Percentiles rank a stretch among this genome's conserved stretches.
These are phyloP conservation scores for Polymixis flavicincta DNA, from an alignment of 2,888 invertebrate species.

Conservation along the genomic window DNA sequence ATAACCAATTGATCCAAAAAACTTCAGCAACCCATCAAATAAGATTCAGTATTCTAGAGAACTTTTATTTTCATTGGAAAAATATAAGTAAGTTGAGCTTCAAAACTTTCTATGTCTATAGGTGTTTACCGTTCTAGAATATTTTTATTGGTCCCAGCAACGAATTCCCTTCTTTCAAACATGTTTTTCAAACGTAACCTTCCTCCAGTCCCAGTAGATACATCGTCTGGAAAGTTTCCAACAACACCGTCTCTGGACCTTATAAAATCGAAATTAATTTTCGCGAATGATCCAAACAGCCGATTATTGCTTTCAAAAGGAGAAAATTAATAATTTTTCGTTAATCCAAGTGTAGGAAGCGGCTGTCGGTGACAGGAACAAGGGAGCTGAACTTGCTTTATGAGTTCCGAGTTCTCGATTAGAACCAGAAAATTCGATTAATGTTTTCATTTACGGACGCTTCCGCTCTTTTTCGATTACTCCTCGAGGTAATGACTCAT, in stretches of 20 bases:
- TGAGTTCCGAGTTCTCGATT: conserved; percentile 81
- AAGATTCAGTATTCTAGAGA: conserved; percentile 27
- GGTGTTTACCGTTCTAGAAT: conserved; percentile 19
- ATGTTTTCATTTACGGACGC: conserved; percentile 72
- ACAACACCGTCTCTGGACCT: conserved; percentile 60
- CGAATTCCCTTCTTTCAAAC: conserved; percentile 38
- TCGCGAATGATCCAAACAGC: conserved; percentile 63
- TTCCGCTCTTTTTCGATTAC: conserved; percentile 68
- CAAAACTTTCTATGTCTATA: conserved; percentile 39
- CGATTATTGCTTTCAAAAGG: conserved; percentile 79
- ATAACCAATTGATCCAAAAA: conserved; percentile 38
- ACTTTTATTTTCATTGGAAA: conserved; percentile 35
- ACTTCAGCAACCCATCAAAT: conserved; percentile 31
- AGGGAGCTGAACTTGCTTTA: conserved; percentile 75
- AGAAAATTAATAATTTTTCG: conserved; percentile 81
- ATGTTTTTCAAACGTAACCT: conserved; percentile 48
- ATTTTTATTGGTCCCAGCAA: conserved; percentile 39
- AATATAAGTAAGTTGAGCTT: conserved; percentile 19
- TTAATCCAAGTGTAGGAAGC: conserved; percentile 69
- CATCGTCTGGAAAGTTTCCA: conserved; percentile 75
- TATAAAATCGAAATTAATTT: conserved; percentile 80
- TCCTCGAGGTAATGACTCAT: conserved; percentile 70
- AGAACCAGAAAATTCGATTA: conserved; percentile 82
- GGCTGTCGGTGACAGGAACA: conserved; percentile 80
- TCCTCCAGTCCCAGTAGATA: conserved; percentile 38